These are phyloP conservation scores for Diabrotica balteata DNA, from an alignment of 2,888 invertebrate genomes.

Conservation along the genomic window DNA sequence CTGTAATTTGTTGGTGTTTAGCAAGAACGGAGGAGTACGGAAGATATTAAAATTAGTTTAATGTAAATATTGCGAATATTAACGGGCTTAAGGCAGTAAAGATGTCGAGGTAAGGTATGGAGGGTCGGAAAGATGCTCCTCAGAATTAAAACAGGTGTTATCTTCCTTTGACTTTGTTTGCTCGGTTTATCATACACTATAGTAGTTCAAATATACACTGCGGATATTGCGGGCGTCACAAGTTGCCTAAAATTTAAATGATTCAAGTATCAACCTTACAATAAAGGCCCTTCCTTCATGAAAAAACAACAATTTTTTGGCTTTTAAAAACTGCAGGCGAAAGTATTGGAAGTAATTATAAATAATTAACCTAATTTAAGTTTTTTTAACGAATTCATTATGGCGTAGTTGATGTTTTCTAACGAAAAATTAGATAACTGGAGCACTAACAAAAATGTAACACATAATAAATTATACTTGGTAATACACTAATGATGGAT, in stretches of 20 bases:
- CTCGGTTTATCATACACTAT: slow-evolving; percentile 30
- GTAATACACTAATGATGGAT: no score
- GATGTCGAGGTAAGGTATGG: slow-evolving; percentile 19
- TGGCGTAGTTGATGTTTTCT: no score
- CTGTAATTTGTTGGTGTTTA: slow-evolving; percentile 23
- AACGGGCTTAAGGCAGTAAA: slow-evolving; percentile 32
- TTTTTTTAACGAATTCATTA: no score
- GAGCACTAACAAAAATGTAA: no score
- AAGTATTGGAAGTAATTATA: no score
- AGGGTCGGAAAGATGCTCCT: slow-evolving; percentile 29
- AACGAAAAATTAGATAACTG: no score
- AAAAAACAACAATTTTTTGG: not conserved
- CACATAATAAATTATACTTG: no score
- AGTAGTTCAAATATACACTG: slow-evolving; percentile 22
- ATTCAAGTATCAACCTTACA: slow-evolving; percentile 16
- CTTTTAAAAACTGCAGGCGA: no score
- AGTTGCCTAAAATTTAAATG: slow-evolving; percentile 23
- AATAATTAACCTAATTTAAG: no score
- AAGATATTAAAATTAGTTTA: slow-evolving; percentile 30
- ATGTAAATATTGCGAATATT: slow-evolving; percentile 38
- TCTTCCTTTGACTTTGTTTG: slow-evolving; percentile 25
- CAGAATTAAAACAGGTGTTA: slow-evolving; percentile 36
- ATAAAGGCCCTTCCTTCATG: slow-evolving; percentile 13
- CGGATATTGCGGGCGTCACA: slow-evolving; percentile 22
- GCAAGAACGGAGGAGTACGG: slow-evolving; percentile 10